A percentile compares a stretch with the other conserved stretches of the same genome.
These are phyloP conservation scores for Zeus faber DNA, from an alignment of 2,113 vertebrate genomes.

Conservation along the genomic window DNA sequence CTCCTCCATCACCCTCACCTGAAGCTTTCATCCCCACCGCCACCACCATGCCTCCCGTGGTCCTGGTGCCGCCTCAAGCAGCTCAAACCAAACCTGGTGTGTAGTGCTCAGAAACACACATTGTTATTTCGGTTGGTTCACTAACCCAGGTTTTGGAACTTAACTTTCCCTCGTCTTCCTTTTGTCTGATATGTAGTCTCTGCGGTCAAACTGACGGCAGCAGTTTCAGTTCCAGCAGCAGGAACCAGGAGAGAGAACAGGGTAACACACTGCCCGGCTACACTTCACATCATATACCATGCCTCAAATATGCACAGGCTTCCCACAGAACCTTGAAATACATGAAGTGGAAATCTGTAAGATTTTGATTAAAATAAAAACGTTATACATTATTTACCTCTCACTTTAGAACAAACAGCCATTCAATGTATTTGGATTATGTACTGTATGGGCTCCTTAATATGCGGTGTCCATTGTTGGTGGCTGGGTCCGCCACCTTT, in stretches of 20 bases:
- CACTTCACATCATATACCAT: not conserved
- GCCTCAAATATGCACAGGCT: not conserved
- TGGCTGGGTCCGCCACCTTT: too few relatives aligned
- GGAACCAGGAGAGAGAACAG: constrained; percentile 86
- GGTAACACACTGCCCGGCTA: constrained; percentile 69
- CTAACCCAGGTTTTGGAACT: not conserved
- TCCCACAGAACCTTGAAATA: too few relatives aligned
- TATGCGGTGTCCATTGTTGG: too few relatives aligned
- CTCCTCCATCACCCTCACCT: constrained; percentile 51
- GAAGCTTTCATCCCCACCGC: constrained; percentile 59
- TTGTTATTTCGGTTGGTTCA: not conserved
- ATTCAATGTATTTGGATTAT: too few relatives aligned
- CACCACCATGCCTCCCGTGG: constrained; percentile 80
- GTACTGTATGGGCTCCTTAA: too few relatives aligned
- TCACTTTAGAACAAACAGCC: too few relatives aligned
- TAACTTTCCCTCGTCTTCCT: not conserved
- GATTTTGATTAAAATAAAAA: too few relatives aligned
- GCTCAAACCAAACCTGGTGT: constrained; percentile 83
- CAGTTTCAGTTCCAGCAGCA: constrained; percentile 52
- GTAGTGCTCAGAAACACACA: too few relatives aligned
- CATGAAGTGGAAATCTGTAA: too few relatives aligned
- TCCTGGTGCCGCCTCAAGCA: constrained; percentile 78
- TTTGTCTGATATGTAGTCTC: constrained; percentile 71
- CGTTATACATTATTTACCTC: too few relatives aligned
- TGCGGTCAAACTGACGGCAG: constrained; percentile 78